Conservation (phyloP, 2,888 invertebrate species). For the Prosopocoilus inquinatus region DNA sequence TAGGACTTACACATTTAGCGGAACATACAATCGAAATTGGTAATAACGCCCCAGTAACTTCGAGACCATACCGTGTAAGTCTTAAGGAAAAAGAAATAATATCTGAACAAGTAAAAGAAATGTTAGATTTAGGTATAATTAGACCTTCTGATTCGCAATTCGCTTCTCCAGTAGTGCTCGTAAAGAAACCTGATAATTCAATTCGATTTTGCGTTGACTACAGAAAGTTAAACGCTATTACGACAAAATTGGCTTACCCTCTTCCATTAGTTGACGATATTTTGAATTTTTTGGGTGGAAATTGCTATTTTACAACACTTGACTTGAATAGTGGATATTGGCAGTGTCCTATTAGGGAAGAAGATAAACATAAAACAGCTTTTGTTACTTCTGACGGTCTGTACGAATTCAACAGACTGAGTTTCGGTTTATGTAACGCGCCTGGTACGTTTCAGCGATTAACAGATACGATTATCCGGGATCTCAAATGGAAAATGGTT, state of each 20-base stretch:
- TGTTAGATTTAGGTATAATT: too few relatives aligned
- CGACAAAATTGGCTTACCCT: slow-evolving; percentile 4
- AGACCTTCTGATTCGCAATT: too few relatives aligned
- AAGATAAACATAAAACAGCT: slow-evolving; percentile 25
- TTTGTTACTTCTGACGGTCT: slow-evolving; percentile 27
- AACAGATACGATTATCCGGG: slow-evolving; percentile 25
- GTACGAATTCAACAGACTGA: slow-evolving; percentile 28
- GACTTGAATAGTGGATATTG: slow-evolving; percentile 30
- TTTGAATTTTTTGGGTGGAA: slow-evolving; percentile 21
- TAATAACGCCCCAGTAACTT: background rate
- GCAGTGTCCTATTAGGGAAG: slow-evolving; percentile 22
- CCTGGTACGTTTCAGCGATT: slow-evolving; percentile 29
- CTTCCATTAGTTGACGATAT: slow-evolving; percentile 28
- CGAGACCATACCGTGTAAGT: background rate
- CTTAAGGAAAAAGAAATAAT: background rate
- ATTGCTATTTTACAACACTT: slow-evolving; percentile 26
- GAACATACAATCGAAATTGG: slow-evolving; percentile 2
- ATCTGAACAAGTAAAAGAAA: background rate
- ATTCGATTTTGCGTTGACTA: slow-evolving; percentile 5
- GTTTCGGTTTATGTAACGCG: slow-evolving; percentile 31
- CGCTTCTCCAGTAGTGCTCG: too few relatives aligned
- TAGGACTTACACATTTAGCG: background rate
- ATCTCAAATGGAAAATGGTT: slow-evolving; percentile 26
- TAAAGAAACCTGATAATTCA: background rate
- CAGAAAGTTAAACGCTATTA: slow-evolving; percentile 3